Conservation (phyloP, 1,140 invertebrate species). For the Bilobella aurantiaca region DNA sequence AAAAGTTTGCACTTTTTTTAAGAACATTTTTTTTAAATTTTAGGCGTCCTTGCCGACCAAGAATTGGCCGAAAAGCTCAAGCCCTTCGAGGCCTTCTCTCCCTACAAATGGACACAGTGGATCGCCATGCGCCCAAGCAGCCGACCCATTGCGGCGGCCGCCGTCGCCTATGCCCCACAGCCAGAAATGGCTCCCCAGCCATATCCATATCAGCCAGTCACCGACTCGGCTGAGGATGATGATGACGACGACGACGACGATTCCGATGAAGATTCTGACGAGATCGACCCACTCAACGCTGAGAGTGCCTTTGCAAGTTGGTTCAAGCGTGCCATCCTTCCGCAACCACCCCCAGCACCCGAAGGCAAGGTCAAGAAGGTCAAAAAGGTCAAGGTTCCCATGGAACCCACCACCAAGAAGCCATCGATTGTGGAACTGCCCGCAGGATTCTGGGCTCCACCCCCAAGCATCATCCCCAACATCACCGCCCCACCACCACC, state of each 20-base stretch:
- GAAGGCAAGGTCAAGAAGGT: neutral
- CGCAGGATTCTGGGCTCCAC: constrained; percentile 15
- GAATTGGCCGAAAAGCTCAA: neutral
- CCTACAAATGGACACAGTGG: constrained; percentile 23
- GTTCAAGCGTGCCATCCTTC: constrained; percentile 5
- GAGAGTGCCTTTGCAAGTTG: neutral
- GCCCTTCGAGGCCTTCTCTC: constrained; percentile 3
- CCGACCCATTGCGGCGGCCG: neutral
- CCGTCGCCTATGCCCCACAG: neutral
- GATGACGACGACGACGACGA: constrained; percentile 5
- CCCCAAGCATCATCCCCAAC: constrained; percentile 15
- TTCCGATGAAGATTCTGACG: neutral
- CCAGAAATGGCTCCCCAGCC: neutral
- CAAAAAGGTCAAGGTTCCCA: neutral
- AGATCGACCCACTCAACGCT: neutral
- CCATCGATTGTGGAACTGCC: constrained; percentile 9
- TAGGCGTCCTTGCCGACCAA: neutral
- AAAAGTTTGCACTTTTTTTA: neutral
- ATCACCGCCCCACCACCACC: constrained; percentile 13
- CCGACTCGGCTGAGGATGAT: neutral
- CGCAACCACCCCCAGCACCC: neutral
- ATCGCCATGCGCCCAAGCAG: neutral
- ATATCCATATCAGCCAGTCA: neutral
- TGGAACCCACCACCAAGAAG: constrained; percentile 12
- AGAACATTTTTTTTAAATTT: neutral